phyloP scores from a whole-genome alignment of 2,888 invertebrate genomes.

The Diaphora mendica region DNA sequence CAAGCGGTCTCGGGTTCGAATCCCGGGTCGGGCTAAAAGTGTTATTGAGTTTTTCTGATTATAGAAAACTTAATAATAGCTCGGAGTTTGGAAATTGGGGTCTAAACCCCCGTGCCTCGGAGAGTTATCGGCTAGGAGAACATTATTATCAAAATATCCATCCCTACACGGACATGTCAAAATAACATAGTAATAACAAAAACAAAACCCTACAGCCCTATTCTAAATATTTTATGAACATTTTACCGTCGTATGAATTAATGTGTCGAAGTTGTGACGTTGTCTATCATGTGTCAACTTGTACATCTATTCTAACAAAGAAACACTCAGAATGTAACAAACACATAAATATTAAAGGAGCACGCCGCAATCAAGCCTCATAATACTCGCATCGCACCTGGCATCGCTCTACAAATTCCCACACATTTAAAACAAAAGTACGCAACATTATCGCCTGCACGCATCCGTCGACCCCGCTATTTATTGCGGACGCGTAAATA shows the following conservation, averaged over 20 bases:
- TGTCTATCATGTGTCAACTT: constrained; percentile 1
- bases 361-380: constrained; percentile 16
- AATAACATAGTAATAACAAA: background rate
- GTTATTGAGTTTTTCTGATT: no score
- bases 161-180: background rate
- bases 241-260: background rate
- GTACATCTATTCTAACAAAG: constrained; percentile 3
- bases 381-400: constrained; percentile 33
- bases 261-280: constrained; percentile 4
- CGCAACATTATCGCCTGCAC: constrained; percentile 36
- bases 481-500: constrained; percentile 27
- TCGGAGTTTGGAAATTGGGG: no score
- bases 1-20: no score
- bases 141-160: no score
- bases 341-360: constrained; percentile 19
- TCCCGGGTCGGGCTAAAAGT: no score
- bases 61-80: no score
- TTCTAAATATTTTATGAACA: background rate
- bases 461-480: constrained; percentile 25
- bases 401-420: constrained; percentile 39
- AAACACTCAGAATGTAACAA: background rate
- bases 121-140: no score
- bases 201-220: background rate
- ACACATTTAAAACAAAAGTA: constrained; percentile 47
- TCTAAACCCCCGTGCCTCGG: no score